Base-by-base conservation (phyloP, 2,888 invertebrate species). In the Xestia c-nigrum region DNA sequence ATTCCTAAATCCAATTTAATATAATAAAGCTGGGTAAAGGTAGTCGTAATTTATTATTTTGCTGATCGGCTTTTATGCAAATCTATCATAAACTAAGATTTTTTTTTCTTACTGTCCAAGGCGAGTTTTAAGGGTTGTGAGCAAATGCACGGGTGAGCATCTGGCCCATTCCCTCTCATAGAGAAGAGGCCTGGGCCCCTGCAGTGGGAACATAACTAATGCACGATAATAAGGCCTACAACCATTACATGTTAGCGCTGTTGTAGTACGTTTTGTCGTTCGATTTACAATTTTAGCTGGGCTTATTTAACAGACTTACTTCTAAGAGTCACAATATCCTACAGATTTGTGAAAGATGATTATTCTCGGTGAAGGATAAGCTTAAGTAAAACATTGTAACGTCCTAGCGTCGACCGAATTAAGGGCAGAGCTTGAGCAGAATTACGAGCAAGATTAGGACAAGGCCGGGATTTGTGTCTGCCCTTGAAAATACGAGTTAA, bases 381-480 rank as follows among this genome's bases (percentile, higher is more conserved):
- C 83, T 65, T 78, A 65, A 84, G 64, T 80, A 69, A 63, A 80
- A 66, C 75, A 72, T 75, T 68, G 43, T 47, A 68, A 61, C 59
- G 65, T 47, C 78, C 68, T 74, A 63, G 74, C 63, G 63, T 46
- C 31, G 80, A 47, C 47, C 21, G 72, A 70, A 72, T 72, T 63
- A 84, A 73, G 63, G 61, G 57, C 38, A 24, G 46, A 63, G 61
- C 81, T 47, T 24, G 40, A 31, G 47, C 55, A 73, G 63, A 72
- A 80, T 81, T 73, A 81, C 52, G 84, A 67, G 57, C 57, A 38
- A 84, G 85, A 79, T 81, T 80, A 84, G 66, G 10, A 47, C 57
- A 46, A 63, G 59, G 21, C 46, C 57, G 57, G 31, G 66, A 31
- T 63, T 67, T 84, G 70, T 59, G n/a, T 43, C 47, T 46, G 69